Evolutionary conservation across 1,140 invertebrate species (phyloP).

Genomic region (Armadillidium nasatum): DNA sequence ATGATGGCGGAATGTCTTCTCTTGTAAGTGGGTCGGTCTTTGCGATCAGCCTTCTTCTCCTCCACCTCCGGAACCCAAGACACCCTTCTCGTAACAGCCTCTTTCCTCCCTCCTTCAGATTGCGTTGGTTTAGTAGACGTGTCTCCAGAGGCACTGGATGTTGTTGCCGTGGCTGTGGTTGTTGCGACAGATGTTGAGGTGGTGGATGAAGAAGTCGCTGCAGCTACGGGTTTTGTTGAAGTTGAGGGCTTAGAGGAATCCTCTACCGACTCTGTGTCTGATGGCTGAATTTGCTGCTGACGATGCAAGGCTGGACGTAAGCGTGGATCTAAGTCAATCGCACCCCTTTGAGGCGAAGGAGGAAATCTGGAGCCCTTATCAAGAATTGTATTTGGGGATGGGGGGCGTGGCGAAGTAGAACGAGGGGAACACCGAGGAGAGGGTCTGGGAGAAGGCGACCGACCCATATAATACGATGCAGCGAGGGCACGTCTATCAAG

Average conservation of each 20-base stretch:
- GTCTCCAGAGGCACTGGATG: background rate
- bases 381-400: slow-evolving; percentile 31
- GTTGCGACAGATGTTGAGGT: background rate
- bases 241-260: background rate
- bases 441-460: slow-evolving; percentile 41
- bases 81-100: slow-evolving; percentile 35
- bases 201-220: background rate
- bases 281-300: slow-evolving; percentile 12
- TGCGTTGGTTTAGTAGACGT: background rate
- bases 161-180: background rate
- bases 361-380: slow-evolving; percentile 20
- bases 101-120: slow-evolving; percentile 19
- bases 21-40: slow-evolving; percentile 44
- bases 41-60: slow-evolving; percentile 44
- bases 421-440: slow-evolving; percentile 44
- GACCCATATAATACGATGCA: slow-evolving; percentile 30
- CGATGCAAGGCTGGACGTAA: slow-evolving; percentile 32
- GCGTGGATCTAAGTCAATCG: slow-evolving; percentile 2
- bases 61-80: slow-evolving; percentile 42
- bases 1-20: slow-evolving; percentile 46
- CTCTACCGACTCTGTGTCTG: background rate
- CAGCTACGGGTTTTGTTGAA: background rate
- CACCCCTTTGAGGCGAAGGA: background rate
- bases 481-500: slow-evolving; percentile 34
- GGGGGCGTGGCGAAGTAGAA: slow-evolving; percentile 38